Base-by-base conservation (phyloP, 2,113 vertebrate genomes). In the Microcebus griseorufus region DNA sequence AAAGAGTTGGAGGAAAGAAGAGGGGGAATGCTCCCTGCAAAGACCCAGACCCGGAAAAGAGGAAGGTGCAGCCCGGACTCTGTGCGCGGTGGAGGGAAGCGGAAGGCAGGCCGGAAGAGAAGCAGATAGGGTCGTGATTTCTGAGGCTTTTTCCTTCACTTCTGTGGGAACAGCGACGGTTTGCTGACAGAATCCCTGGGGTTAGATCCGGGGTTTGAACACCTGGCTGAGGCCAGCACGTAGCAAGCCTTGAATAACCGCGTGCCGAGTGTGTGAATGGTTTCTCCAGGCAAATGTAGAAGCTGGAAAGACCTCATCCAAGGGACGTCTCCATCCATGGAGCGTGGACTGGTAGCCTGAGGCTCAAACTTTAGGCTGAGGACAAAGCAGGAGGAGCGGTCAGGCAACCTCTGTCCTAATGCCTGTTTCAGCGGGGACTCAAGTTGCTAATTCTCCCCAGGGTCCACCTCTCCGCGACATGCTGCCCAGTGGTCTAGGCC, bases 161-260 rank as follows among this genome's bases (percentile, higher is more conserved):
- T 45, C 12, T 9, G 16, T 32, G 4, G 0, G 51, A 75, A 69
- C 22, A 10, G 34, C 1, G 1, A 45, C 16, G 14, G 32, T 34
- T 75, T 34, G 2, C 75, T 51, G 42, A 13, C 69, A 39, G 23
- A 72, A 58, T 45, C 27, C 32, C 32, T 22, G 23, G 27, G 62
- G 62, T 64, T 10, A 58, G 53, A 48, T 65, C 29, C 0, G 32
- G 4, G 37, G 7, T 45, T 23, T 34, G 25, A n/a, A 60, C 18
- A 14, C 39, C 29, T 37, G 12, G 64, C 42, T 13, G 12, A 37
- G 60, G 75, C 37, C 9, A 5, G 65, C 73, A 22, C 18, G 4
- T 37, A 0, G 18, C 16, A 3, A 8, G 27, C 45, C 29, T 53
- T 37, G 37, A 51, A 51, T 60, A 29, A 80, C 25, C 22, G 27